Base-by-base conservation (phyloP, 2,797 vertebrate species). In the Sebastes dallii region DNA sequence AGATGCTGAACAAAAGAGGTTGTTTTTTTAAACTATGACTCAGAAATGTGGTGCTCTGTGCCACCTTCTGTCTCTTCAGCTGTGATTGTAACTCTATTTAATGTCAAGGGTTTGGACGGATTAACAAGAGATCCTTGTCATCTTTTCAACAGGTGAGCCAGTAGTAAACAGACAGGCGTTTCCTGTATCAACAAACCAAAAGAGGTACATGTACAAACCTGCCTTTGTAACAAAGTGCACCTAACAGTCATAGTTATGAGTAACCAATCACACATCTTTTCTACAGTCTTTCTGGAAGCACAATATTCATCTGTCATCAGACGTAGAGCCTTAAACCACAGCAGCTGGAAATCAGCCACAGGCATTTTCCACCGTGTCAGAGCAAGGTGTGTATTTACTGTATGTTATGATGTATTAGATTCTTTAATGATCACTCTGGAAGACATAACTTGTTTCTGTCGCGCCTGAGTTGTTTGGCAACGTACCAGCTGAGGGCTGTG, bases 231-330 rank as follows among this genome's bases (percentile, higher is more conserved):
- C 39, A 81, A 71, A 24, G 5, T 58, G 59, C 12, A 3, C 56
- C 62, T 68, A 61, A 67, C 24, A 52, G 56, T 72, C 59, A 34
- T 9, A 69, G 71, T 29, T 62, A 60, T 69, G 72, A 80, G 56
- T 72, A 79, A 77, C 32, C 66, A 68, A 70, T 59, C 39, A 13
- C 34, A 61, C 24, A 34, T 66, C 20, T 69, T 80, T 73, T 75
- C 62, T 65, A 65, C 20, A 8, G 32, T 66, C 73, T 32, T 46
- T 34, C 62, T 66, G 8, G 58, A 25, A 62, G 61, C 50, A 66
- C 52, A 67, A 58, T 42, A 84, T 72, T 66, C 42, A 78, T 88
- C 87, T 80, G 72, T 90, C 86, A 86, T 82, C 85, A 80, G 39
- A 79, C 4, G 6, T 42, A 71, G 64, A 81, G 59, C 61, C 66